phyloP scores from a whole-genome alignment of 2,888 invertebrate species.

The Drosophila monieri region DNA sequence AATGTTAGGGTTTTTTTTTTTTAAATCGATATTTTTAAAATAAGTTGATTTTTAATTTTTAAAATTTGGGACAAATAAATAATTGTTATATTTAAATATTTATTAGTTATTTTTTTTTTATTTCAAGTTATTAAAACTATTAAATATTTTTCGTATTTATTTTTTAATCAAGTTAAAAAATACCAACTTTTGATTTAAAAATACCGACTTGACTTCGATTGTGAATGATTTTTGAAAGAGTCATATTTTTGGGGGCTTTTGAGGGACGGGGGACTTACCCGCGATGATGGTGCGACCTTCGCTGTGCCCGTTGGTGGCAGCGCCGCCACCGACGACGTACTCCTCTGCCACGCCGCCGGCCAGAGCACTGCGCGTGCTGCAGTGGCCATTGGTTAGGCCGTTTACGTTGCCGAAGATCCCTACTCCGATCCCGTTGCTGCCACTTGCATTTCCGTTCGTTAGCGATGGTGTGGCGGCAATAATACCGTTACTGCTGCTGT shows the following conservation, averaged over 20 bases:
- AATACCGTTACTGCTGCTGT: conserved; percentile 48
- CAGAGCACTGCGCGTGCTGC: conserved; percentile 59
- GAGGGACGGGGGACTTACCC: conserved; percentile 67
- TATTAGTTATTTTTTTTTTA: too few relatives aligned
- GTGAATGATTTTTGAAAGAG: neutral
- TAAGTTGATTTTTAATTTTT: neutral
- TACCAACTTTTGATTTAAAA: neutral
- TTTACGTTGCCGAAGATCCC: conserved; percentile 25
- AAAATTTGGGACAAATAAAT: too few relatives aligned
- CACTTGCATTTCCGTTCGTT: conserved; percentile 37
- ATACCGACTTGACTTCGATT: neutral
- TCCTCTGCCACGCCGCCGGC: conserved; percentile 52
- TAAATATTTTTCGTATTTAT: too few relatives aligned
- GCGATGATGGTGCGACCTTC: conserved; percentile 67
- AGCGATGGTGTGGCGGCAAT: conserved; percentile 43
- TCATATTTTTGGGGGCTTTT: neutral
- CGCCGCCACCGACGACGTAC: conserved; percentile 30
- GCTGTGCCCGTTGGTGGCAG: conserved; percentile 55
- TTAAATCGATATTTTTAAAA: neutral
- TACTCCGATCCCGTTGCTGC: conserved; percentile 31
- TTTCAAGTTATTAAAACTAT: too few relatives aligned
- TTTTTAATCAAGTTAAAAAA: too few relatives aligned
- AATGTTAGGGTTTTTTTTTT: neutral
- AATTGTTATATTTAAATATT: too few relatives aligned
- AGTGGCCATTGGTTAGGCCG: conserved; percentile 24